These are phyloP conservation scores for Parnassius orleans DNA, from an alignment of 2,888 invertebrate genomes.

Conservation along the genomic window DNA sequence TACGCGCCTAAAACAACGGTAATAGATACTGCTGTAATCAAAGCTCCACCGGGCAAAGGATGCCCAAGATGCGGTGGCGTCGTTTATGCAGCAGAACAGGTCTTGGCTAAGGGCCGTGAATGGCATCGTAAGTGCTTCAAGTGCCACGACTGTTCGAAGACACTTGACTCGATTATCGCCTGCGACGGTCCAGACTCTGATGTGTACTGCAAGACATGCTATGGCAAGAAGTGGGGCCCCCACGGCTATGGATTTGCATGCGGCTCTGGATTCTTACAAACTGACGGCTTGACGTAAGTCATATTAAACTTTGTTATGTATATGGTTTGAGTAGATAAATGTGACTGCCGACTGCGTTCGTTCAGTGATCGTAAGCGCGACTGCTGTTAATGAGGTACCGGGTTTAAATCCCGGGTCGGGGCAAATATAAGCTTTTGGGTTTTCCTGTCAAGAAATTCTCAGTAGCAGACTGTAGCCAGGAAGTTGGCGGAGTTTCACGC, in stretches of 20 bases:
- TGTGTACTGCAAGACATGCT: slow-evolving; percentile 98
- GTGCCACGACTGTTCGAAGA: slow-evolving; percentile 95
- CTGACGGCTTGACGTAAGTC: slow-evolving; percentile 92
- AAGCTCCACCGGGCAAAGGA: slow-evolving; percentile 91
- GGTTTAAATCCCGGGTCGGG: too few relatives aligned
- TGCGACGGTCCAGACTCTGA: slow-evolving; percentile 96
- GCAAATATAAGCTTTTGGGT: too few relatives aligned
- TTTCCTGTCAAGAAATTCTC: too few relatives aligned
- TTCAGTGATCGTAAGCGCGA: too few relatives aligned
- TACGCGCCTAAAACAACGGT: slow-evolving; percentile 88
- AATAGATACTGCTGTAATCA: slow-evolving; percentile 89
- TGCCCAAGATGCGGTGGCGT: slow-evolving; percentile 95
- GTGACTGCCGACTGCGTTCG: too few relatives aligned
- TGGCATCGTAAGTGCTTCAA: slow-evolving; percentile 98
- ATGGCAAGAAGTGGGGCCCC: slow-evolving; percentile 98
- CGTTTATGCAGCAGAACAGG: slow-evolving; percentile 96
- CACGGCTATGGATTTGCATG: slow-evolving; percentile 98
- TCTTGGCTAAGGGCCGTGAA: slow-evolving; percentile 93
- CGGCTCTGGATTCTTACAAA: slow-evolving; percentile 96
- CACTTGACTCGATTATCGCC: slow-evolving; percentile 96
- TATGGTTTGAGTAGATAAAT: too few relatives aligned
- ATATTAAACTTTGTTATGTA: slow-evolving; percentile 30
- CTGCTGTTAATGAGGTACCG: too few relatives aligned
- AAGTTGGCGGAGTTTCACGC: too few relatives aligned
- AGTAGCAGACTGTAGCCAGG: too few relatives aligned